Evolutionary conservation across 2,797 vertebrate species (phyloP).

Genomic region (Catamblyrhynchus diadema): DNA sequence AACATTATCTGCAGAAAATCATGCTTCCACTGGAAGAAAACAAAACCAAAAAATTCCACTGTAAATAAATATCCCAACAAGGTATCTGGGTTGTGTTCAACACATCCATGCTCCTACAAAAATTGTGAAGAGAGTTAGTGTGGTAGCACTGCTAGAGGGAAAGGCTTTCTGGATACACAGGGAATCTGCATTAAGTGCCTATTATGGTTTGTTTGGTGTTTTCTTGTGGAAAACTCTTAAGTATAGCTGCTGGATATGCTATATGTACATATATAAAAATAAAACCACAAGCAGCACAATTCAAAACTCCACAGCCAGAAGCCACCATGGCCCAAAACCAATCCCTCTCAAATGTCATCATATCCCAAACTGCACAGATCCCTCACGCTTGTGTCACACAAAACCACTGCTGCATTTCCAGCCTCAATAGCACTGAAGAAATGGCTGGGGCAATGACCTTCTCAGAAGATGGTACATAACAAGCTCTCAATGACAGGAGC

Average conservation of each 20-base stretch:
- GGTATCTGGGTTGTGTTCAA: background rate
- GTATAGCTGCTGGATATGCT: background rate
- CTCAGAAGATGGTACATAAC: background rate
- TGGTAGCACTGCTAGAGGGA: background rate
- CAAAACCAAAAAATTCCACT: background rate
- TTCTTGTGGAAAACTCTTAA: background rate
- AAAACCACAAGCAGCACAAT: background rate
- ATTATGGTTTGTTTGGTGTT: background rate
- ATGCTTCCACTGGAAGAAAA: background rate
- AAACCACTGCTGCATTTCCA: background rate
- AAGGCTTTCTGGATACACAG: background rate
- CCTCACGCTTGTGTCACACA: background rate
- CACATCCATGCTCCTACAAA: background rate
- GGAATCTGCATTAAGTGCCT: background rate
- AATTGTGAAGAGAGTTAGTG: background rate
- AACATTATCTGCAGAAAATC: background rate
- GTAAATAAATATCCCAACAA: background rate
- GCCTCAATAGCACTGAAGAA: background rate
- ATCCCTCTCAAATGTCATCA: accelerated
- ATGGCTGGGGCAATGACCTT: background rate
- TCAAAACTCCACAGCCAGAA: background rate
- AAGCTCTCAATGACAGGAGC: background rate
- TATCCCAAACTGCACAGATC: background rate
- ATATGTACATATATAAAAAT: background rate
- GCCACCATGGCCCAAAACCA: background rate